Evolutionary conservation across 2,888 invertebrate species (phyloP).

Genomic region (Drosophila demipolita): DNA sequence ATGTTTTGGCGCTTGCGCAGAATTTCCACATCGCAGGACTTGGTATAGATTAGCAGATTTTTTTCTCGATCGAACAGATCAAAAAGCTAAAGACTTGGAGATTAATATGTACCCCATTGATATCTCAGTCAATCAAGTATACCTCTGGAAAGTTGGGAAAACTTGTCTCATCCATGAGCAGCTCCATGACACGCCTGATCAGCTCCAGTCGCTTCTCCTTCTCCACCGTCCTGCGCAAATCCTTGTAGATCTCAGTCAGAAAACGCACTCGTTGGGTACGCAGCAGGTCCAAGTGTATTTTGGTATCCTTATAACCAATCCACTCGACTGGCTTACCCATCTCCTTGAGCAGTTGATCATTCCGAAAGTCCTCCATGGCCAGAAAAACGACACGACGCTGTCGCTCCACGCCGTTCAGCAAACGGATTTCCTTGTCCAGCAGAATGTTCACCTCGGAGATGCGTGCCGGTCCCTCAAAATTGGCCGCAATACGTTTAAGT

Average conservation of each 20-base stretch:
- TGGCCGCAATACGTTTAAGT: slow-evolving; percentile 88
- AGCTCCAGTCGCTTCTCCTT: slow-evolving; percentile 90
- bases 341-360: slow-evolving; percentile 88
- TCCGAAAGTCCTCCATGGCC: slow-evolving; percentile 87
- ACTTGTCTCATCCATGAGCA: slow-evolving; percentile 83
- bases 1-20: slow-evolving; percentile 81
- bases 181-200: slow-evolving; percentile 89
- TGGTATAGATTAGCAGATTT: slow-evolving; percentile 80
- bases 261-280: slow-evolving; percentile 92
- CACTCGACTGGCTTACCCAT: slow-evolving; percentile 91
- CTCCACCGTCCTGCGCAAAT: slow-evolving; percentile 87
- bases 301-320: slow-evolving; percentile 89
- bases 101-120: background rate
- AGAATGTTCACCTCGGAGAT: slow-evolving; percentile 90
- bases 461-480: slow-evolving; percentile 89
- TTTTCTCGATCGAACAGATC: slow-evolving; percentile 84
- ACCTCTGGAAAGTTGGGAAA: slow-evolving; percentile 81
- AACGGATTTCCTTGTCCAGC: slow-evolving; percentile 89
- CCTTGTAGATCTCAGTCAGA: slow-evolving; percentile 90
- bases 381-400: slow-evolving; percentile 88
- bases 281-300: slow-evolving; percentile 92
- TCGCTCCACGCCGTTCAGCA: slow-evolving; percentile 87
- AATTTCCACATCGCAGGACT: slow-evolving; percentile 81
- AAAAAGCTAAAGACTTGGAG: slow-evolving; percentile 61
- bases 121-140: background rate